Conservation (phyloP, 2,888 invertebrate species). For the Gerris lacustris region DNA sequence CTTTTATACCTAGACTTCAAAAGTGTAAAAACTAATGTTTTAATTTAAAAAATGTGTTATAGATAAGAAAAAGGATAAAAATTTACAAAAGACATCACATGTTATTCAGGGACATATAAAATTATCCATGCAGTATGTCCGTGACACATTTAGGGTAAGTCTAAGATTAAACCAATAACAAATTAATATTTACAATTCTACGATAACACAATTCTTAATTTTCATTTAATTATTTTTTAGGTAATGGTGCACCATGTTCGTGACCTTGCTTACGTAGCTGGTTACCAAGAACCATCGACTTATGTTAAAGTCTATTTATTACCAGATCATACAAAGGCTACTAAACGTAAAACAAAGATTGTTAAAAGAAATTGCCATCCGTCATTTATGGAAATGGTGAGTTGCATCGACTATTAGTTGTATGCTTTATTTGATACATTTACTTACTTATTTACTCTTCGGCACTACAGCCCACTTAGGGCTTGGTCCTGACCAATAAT, state of each 20-base stretch:
- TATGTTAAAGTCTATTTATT: constrained; percentile 86
- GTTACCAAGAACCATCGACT: constrained; percentile 72
- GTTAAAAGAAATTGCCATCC: constrained; percentile 86
- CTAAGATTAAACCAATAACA: too few species aligned
- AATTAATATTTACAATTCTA: too few species aligned
- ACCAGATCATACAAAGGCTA: constrained; percentile 81
- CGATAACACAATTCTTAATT: not conserved
- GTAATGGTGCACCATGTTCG: constrained; percentile 86
- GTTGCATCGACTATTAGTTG: constrained; percentile 29
- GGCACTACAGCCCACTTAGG: too few species aligned
- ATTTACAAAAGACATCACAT: constrained; percentile 29
- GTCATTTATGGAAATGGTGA: constrained; percentile 94
- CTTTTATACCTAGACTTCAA: not conserved
- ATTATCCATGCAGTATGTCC: constrained; percentile 61
- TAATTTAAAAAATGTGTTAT: constrained; percentile 8
- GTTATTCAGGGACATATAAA: constrained; percentile 58
- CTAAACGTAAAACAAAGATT: constrained; percentile 92
- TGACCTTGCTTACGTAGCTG: constrained; percentile 65
- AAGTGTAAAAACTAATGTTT: too few species aligned
- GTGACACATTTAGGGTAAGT: constrained; percentile 49
- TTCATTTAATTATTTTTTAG: constrained; percentile 17
- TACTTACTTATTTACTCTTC: too few species aligned
- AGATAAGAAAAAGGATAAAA: constrained; percentile 36
- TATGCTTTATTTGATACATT: not conserved
- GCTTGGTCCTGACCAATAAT: too few species aligned